phyloP scores from a whole-genome alignment of 2,888 invertebrate species.

The Drosophila conformis region DNA sequence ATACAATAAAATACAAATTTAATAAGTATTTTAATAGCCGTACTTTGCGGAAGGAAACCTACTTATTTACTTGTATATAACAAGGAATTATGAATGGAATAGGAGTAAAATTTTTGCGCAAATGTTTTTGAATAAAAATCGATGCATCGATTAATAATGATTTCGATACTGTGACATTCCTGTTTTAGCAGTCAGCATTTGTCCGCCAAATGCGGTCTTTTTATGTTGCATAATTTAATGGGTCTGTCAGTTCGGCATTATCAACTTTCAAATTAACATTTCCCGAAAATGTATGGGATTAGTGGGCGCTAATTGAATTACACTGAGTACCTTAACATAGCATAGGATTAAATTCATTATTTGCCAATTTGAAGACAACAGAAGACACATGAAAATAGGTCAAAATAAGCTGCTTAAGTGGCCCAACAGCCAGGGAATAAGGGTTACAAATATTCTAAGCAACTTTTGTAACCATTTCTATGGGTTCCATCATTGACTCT shows the following conservation, averaged over 20 bases:
- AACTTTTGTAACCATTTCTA: slow-evolving; percentile 41
- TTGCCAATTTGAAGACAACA: slow-evolving; percentile 3
- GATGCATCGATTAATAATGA: background rate
- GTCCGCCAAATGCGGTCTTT: background rate
- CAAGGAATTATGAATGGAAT: background rate
- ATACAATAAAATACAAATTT: background rate
- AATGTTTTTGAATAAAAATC: background rate
- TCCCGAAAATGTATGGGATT: background rate
- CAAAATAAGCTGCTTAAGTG: slow-evolving; percentile 45
- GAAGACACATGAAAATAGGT: slow-evolving; percentile 21
- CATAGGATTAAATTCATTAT: background rate
- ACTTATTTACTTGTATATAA: background rate
- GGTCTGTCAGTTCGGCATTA: background rate
- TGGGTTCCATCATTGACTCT: slow-evolving; percentile 24
- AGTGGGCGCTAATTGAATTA: slow-evolving; percentile 10
- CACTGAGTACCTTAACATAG: background rate
- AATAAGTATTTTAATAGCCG: background rate
- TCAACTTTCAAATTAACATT: background rate
- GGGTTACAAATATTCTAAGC: slow-evolving; percentile 30
- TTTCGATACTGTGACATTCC: background rate
- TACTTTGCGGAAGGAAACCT: background rate
- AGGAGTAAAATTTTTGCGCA: background rate
- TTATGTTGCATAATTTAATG: background rate
- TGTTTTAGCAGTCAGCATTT: background rate
- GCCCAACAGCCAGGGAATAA: slow-evolving; percentile 1